A percentile compares a stretch with the other conserved stretches of the same genome.
Evolutionary conservation across 2,113 vertebrate species (phyloP).

Genomic region (Mionectes macconnelli): DNA sequence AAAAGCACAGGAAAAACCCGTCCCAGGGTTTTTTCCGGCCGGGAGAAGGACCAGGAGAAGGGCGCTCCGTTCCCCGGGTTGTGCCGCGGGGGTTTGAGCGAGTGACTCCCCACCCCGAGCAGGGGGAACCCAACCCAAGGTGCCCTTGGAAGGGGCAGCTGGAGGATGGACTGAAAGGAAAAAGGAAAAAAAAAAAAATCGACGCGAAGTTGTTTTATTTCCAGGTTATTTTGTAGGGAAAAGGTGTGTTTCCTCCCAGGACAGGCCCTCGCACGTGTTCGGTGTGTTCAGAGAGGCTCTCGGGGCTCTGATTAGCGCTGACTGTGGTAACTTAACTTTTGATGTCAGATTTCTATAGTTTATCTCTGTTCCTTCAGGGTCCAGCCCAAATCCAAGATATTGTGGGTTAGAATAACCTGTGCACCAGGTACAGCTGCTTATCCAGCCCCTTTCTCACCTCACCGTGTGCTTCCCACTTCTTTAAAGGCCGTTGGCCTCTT

Average conservation of each 20-base stretch:
- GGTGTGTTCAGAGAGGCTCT: neutral
- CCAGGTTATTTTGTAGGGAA: neutral
- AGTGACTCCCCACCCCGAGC: rapidly evolving
- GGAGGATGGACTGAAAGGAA: neutral
- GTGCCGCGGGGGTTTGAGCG: neutral
- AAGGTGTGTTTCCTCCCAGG: rapidly evolving
- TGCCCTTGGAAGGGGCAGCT: neutral
- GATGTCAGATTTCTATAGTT: neutral
- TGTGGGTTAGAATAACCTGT: neutral
- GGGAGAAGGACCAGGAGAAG: neutral
- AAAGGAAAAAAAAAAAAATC: no score
- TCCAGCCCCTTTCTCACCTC: neutral
- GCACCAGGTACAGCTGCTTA: neutral
- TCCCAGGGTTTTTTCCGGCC: rapidly evolving
- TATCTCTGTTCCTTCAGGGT: neutral
- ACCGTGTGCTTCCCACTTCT: neutral
- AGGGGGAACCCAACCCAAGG: neutral
- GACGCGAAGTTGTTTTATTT: neutral
- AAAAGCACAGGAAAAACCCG: no score
- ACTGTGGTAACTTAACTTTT: rapidly evolving
- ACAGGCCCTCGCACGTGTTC: rapidly evolving
- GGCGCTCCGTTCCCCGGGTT: neutral
- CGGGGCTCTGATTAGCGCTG: neutral
- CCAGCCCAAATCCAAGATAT: neutral
- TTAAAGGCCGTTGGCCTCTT: neutral